phyloP scores from a whole-genome alignment of 2,113 vertebrate genomes.

The Oryzias javanicus region DNA sequence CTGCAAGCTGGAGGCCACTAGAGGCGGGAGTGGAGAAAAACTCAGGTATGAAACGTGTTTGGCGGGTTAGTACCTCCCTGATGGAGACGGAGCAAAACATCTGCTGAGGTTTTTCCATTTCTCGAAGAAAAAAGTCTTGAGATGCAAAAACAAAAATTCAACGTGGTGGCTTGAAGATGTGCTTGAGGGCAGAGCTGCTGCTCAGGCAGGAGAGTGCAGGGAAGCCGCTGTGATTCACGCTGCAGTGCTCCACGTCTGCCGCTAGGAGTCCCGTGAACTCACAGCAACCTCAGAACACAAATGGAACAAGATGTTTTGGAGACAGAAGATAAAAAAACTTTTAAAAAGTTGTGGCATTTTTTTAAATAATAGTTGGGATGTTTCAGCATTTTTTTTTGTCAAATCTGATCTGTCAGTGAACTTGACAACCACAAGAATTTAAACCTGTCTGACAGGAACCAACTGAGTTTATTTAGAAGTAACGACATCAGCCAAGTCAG shows the following conservation, averaged over 20 bases:
- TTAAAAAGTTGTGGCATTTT: too few relatives aligned
- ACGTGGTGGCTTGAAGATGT: neutral
- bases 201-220: constrained; percentile 3
- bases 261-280: constrained; percentile 56
- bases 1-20: constrained; percentile 15
- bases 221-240: constrained; percentile 20
- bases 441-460: constrained; percentile 34
- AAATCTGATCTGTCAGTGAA: too few relatives aligned
- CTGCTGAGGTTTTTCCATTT: too few relatives aligned
- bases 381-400: too few relatives aligned
- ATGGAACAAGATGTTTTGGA: too few relatives aligned
- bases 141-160: neutral
- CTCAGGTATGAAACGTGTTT: constrained; percentile 1
- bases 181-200: neutral
- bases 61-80: constrained; percentile 1
- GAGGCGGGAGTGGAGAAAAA: constrained; percentile 10
- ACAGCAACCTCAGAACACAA: constrained; percentile 9
- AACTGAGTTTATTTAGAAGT: neutral
- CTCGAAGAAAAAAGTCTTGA: too few relatives aligned
- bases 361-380: too few relatives aligned
- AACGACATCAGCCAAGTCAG: neutral
- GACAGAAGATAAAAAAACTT: too few relatives aligned
- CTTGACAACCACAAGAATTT: too few relatives aligned
- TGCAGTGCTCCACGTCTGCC: constrained; percentile 45
- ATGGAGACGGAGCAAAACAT: too few relatives aligned